Conservation (phyloP, 2,888 invertebrate genomes). For the Leptothorax acervorum region DNA sequence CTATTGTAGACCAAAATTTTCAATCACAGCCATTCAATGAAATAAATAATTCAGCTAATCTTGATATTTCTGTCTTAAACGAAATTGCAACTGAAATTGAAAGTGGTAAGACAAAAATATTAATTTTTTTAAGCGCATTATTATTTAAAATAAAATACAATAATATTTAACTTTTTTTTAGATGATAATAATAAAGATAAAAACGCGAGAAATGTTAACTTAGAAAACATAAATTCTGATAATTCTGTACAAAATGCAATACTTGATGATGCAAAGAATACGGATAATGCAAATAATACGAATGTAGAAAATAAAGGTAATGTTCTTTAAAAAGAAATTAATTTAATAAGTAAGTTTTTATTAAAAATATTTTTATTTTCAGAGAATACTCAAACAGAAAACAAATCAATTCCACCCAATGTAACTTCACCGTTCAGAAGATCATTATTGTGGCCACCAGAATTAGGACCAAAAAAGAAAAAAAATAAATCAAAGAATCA, state of each 20-base stretch:
- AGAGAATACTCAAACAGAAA: constrained; percentile 1
- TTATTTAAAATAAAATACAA: not conserved
- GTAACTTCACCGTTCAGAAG: not conserved
- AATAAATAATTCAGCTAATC: not conserved
- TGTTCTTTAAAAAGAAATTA: not conserved
- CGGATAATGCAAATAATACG: too few species aligned
- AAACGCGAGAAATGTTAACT: not conserved
- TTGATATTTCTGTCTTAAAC: not conserved
- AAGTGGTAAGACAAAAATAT: not conserved
- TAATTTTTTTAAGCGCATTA: not conserved
- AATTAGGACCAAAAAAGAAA: constrained; percentile 5
- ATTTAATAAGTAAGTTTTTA: not conserved
- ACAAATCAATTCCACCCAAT: not conserved
- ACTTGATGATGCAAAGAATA: too few species aligned
- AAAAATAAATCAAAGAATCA: not conserved
- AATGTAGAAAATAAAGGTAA: too few species aligned
- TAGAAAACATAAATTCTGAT: not conserved
- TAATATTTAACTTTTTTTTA: not conserved
- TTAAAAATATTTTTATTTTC: not conserved
- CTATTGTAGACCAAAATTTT: not conserved
- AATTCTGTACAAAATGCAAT: too few species aligned
- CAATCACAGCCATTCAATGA: not conserved
- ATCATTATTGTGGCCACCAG: constrained; percentile 1
- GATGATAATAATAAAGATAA: too few species aligned
- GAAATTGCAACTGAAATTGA: not conserved